A percentile compares a stretch with the other conserved stretches of the same genome.
Conservation (phyloP, 2,797 vertebrate species). For the Rhinella marina region DNA sequence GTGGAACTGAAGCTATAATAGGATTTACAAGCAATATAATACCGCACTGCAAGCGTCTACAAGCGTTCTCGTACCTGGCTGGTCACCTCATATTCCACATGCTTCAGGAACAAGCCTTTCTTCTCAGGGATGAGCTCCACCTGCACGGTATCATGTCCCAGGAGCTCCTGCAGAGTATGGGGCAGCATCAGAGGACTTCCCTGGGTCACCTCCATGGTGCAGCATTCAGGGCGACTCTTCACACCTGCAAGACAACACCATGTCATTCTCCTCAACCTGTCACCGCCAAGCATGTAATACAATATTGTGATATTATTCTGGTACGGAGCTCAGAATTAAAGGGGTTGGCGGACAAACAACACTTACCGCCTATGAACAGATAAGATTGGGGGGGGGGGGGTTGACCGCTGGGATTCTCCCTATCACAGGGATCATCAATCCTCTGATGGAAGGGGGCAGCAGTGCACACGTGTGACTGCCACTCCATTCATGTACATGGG, state of each 20-base stretch:
- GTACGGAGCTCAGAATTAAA: neutral
- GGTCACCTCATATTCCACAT: conserved; percentile 96
- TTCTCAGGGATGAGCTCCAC: conserved; percentile 97
- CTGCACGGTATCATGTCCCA: conserved; percentile 84
- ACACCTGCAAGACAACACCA: conserved; percentile 78
- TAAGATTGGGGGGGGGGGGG: too few species aligned
- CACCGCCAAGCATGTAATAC: neutral
- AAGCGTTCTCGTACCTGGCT: conserved; percentile 80
- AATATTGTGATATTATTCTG: neutral
- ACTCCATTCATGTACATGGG: too few species aligned
- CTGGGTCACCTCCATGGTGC: conserved; percentile 83
- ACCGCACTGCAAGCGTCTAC: neutral
- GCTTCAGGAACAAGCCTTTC: conserved; percentile 97
- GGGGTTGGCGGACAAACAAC: neutral
- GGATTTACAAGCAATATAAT: neutral
- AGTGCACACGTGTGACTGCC: too few species aligned
- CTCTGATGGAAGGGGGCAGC: too few species aligned
- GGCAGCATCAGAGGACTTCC: conserved; percentile 83
- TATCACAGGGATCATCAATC: too few species aligned
- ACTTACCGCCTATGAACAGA: too few species aligned
- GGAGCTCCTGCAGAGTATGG: conserved; percentile 84
- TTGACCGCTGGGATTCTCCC: too few species aligned
- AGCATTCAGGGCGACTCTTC: conserved; percentile 70
- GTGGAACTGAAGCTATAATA: neutral
- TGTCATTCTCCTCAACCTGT: neutral